Base-by-base conservation (phyloP, 2,113 vertebrate genomes). In the Theristicus caerulescens region DNA sequence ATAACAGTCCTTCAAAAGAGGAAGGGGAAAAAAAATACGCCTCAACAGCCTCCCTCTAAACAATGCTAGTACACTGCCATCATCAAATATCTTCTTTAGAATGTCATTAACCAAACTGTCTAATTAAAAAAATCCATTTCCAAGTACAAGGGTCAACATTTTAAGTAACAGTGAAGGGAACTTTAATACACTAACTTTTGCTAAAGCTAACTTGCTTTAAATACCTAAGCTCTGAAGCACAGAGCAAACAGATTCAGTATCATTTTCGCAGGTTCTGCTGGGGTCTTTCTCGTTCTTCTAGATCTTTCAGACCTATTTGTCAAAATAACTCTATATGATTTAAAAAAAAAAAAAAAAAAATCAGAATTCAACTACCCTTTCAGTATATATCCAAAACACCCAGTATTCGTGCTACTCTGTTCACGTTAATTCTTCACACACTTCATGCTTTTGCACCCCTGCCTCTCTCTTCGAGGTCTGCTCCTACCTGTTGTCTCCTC, bases 1-100 rank as follows among this genome's bases (percentile, higher is more conserved):
- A 8, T 9, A 77, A 52, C 10, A 49, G 46, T 40, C 19, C 47
- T 93, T 77, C 36, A 31, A 57, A 94, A 67, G 10, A 40, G 7
- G 5, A 25, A 25, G 13, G 4, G 5, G 36, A 1, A 0, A 11
- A 24, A 44, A 57, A 66, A 20, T 1, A 17, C 7, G 19, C 18
- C 66, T 74, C 22, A 13, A 61, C 31, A 72, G 2, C 1, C 15
- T 79, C 38, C 20, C 31, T 65, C 42, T 44, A 72, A 90, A 51
- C 0, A 1, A 21, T n/a, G 16, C 11, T 29, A 36, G 10, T 31
- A 25, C 14, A 34, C 3, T 6, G 49, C 24, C 40, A 73, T 59
- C n/a, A 71, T 36, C 77, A 70, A 78, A 13, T 40, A 62, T 34
- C 20, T n/a, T 73, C 44, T 65, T 82, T 31, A 62, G n/a, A 71